Base-by-base conservation (phyloP, 2,888 invertebrate species). In the Psylliodes chrysocephalus region DNA sequence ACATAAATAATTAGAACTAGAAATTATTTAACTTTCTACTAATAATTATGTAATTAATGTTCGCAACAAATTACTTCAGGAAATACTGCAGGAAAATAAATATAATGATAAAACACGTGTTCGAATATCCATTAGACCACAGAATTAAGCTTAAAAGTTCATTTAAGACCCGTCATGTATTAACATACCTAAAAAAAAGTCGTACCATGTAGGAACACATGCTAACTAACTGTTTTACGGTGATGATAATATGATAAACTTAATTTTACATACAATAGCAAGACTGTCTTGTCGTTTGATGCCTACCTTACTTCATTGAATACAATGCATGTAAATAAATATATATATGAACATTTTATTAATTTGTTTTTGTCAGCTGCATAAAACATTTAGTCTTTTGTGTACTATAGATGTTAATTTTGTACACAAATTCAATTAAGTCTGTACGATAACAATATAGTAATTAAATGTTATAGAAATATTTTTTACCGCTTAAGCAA, bases 211-310 rank as follows among this genome's bases (percentile, higher is more conserved):
- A 49, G 17, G 60, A 57, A 68, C 66, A 69, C 64, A 63, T 63
- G 66, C 60, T 63, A 49, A 57, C 47, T 60, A 56, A 59, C 47
- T 51, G 52, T 65, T 68, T 66, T 47, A 66, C 63, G 60, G 53
- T 59, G 53, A 52, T 53, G 35, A 63, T 63, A 22, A 56, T 63
- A 62, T 63, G 64, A 64, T 69, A 66, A 64, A 69, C 63, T 64
- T 22, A 66, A 63, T 62, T 66, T 69, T 55, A 69, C 66, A 69
- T 69, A 69, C 69, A 69, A 69, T 66, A 60, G 64, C 47, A 25
- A 49, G 28, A 49, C 59, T 59, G 22, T 57, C 40, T n/a, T 35
- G 46, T 59, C 38, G 49, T 57, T 57, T 40, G 18, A 54, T 47
- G 54, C 54, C 61, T 55, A 65, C 62, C 64, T 62, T 56, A 57